A percentile compares a stretch with the other conserved stretches of the same genome.
Evolutionary conservation across 2,113 vertebrate genomes (phyloP).

Genomic region (Podiceps cristatus): DNA sequence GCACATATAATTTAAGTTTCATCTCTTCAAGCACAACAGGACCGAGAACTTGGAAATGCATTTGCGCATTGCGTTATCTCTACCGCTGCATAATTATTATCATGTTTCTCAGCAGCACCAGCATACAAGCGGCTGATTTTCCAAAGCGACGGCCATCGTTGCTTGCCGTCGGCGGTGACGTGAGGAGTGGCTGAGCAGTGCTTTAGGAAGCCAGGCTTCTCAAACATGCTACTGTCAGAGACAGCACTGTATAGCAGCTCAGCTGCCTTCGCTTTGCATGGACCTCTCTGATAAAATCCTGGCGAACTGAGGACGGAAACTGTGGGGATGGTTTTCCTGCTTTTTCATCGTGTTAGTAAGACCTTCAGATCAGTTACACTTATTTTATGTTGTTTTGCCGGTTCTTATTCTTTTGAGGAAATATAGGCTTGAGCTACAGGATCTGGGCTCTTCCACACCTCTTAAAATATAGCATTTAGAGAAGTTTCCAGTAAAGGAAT

Average conservation of each 20-base stretch:
- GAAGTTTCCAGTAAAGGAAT: conserved; percentile 54
- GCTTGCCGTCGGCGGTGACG: rapidly evolving
- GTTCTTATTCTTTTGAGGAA: conserved; percentile 60
- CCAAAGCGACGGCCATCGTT: rapidly evolving
- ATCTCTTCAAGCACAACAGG: background rate
- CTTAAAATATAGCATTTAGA: conserved; percentile 40
- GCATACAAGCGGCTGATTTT: background rate
- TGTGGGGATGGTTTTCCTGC: background rate
- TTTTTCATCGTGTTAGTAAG: background rate
- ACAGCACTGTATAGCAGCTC: background rate
- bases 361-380: background rate
- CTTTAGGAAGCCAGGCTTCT: background rate
- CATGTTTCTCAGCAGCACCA: background rate
- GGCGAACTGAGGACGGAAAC: background rate
- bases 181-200: background rate
- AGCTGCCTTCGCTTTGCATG: rapidly evolving
- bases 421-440: conserved; percentile 10
- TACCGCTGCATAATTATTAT: background rate
- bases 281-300: background rate
- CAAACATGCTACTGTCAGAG: background rate
- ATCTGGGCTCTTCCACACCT: conserved; percentile 45
- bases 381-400: conserved; percentile 2
- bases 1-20: background rate
- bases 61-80: background rate
- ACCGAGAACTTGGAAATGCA: background rate